Base-by-base conservation (phyloP, 2,113 vertebrate genomes). In the Rhinolophus ferrumequinum region DNA sequence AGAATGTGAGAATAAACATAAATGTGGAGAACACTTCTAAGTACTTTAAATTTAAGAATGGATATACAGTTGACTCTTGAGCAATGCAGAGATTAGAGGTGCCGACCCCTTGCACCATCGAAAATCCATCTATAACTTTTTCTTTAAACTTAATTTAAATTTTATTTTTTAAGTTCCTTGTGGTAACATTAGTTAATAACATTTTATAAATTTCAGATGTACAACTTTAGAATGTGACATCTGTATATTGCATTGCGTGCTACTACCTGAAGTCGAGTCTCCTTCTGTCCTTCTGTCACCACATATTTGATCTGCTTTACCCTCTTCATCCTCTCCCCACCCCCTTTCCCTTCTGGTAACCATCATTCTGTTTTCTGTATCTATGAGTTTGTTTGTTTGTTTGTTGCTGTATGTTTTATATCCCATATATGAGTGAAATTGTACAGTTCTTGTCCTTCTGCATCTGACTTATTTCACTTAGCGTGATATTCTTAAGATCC, bases 91-190 rank as follows among this genome's bases (percentile, higher is more conserved):
- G 28, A 33, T 14, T 44, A 15, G 41, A 6, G 41, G 41, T 2
- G 0, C 28, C 2, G 4, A 50, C 44, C 28, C 19, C 18, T 8
- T 33, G 9, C 9, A 9, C 8, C 18, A 44, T 33, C 1, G 9
- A 30, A 50, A 76, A 33, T 76, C 44, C 2, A 5, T 8, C 0
- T 30, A 5, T 75, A 50, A 33, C 72, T 50, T 44, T 60, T 60
- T 60, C 47, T 38, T 38, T 69, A 11, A 12, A 70, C 16, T 33
- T 33, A 44, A 60, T 26, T 76, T 30, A 19, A 50, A 50, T 33
- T 50, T 33, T 19, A 33, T 3, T 69, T 67, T 35, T n/a, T 30
- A 33, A 50, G 50, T 18, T 1, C 19, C 6, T 76, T 76, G 44
- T 28, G 16, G 44, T 50, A 76, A 33, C 16, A 30, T 33, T 30